Evolutionary conservation across 1,140 invertebrate genomes (phyloP), one percentile per base, ranked within the genome.

Genomic region (Dryas iulia): DNA sequence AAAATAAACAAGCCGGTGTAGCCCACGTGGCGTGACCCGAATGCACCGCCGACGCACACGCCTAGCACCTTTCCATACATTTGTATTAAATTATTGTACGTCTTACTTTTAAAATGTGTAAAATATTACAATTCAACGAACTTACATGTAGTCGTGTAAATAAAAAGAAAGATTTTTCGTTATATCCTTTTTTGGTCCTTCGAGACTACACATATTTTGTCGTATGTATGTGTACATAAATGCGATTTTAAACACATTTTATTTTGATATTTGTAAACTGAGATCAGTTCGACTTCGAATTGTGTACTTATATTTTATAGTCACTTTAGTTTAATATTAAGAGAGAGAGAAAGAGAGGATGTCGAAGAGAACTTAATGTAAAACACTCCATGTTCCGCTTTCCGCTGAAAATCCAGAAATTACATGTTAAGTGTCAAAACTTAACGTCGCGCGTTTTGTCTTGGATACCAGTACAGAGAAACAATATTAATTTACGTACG

Each of bases 21-120:
- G 53, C 77, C 77, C 77, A 81, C 79, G 77, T 77, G 39, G 77
- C 63, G 35, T 82, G 79, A 82, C 79, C 79, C 70, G 75, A 76
- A 77, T 82, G 74, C 73, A 53, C 70, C 76, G 73, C 76, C 76
- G 69, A 76, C 78, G 74, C 72, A 71, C 31, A 35, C 61, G 61
- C 69, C 71, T 66, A 66, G 71, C 69, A 72, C 75, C 73, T 79
- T 78, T 76, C 61, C 72, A 68, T 67, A 58, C 31, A 71, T 63
- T 67, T 70, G 25, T 54, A 58, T 58, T 12, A 47, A 47, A 21
- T 47, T 47, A 47, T 47, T 18, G 10, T 21, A 47, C 39, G 8
- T 21, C 21, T 47, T 47, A 21, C 14, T 21, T 47, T 47, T 47
- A 11, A 39, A 18, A 47, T 47, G 18, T 47, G 14, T 47, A 18